Evolutionary conservation across 35 echinoderm and acorn worm genomes (phyloP).

Genomic region (Heliocidaris tuberculata): DNA sequence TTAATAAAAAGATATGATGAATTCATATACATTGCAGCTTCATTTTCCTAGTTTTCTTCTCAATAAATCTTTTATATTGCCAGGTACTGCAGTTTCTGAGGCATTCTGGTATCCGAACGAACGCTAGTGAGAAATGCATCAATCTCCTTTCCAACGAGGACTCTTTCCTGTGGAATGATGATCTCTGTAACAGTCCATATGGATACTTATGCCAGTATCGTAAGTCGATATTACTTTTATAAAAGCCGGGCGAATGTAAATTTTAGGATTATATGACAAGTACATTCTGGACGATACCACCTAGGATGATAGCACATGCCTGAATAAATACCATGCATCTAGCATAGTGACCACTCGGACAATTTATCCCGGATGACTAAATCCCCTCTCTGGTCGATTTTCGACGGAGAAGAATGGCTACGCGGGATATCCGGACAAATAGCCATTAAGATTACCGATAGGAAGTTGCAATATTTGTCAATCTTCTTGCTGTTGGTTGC

Average conservation of each 20-base stretch:
- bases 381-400: not conserved
- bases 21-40: not conserved
- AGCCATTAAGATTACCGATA: no score
- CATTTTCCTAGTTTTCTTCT: not conserved
- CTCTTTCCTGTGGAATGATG: not conserved
- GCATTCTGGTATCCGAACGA: not conserved
- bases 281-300: not conserved
- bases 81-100: not conserved
- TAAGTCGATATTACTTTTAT: not conserved
- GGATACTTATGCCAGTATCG: conserved; percentile 30
- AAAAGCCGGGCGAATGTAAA: not conserved
- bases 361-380: no score
- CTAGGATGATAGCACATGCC: not conserved
- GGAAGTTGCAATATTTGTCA: no score
- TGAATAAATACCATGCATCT: not conserved
- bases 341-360: no score
- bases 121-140: not conserved
- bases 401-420: no score
- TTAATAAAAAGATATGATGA: not conserved
- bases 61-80: not conserved
- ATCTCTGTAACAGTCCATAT: not conserved
- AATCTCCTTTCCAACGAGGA: not conserved
- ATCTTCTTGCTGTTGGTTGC: no score
- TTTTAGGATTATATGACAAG: not conserved
- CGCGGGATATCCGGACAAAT: no score